Conservation (phyloP, 2,797 vertebrate genomes). For the Coregonus sp. region DNA sequence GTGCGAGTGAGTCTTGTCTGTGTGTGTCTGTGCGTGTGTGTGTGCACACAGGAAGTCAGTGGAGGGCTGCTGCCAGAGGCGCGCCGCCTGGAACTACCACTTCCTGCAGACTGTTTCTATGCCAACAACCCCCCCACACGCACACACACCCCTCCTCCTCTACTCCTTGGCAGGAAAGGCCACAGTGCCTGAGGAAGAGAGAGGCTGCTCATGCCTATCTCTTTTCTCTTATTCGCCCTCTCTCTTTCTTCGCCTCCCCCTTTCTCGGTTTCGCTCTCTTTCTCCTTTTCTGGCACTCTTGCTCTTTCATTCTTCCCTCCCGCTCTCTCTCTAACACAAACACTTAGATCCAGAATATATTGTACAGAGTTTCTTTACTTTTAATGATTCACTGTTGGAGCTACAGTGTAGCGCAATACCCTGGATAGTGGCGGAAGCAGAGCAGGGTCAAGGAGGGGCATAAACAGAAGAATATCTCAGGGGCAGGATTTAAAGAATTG, state of each 20-base stretch:
- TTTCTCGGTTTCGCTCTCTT: neutral
- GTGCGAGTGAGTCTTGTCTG: conserved; percentile 42
- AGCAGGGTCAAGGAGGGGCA: too few relatives aligned
- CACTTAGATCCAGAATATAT: too few relatives aligned
- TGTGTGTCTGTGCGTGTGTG: conserved; percentile 40
- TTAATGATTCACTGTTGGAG: too few relatives aligned
- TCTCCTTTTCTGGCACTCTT: conserved; percentile 6
- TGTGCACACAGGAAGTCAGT: conserved; percentile 79
- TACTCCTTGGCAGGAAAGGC: neutral
- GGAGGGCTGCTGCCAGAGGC: conserved; percentile 77
- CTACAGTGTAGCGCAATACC: too few relatives aligned
- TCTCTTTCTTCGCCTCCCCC: conserved; percentile 49
- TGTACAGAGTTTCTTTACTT: too few relatives aligned
- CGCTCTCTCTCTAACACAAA: neutral
- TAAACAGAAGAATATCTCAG: too few relatives aligned
- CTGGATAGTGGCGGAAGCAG: too few relatives aligned
- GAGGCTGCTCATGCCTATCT: too few relatives aligned
- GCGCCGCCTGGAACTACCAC: conserved; percentile 78
- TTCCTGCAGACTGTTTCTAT: conserved; percentile 80
- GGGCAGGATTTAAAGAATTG: neutral
- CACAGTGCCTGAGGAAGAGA: neutral
- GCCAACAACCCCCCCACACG: conserved; percentile 63
- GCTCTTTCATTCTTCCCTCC: neutral
- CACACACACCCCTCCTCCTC: too few relatives aligned
- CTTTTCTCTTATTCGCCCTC: conserved; percentile 56